These are phyloP conservation scores for Drosophila serrata DNA, from an alignment of 1,140 invertebrate genomes.

Conservation along the genomic window DNA sequence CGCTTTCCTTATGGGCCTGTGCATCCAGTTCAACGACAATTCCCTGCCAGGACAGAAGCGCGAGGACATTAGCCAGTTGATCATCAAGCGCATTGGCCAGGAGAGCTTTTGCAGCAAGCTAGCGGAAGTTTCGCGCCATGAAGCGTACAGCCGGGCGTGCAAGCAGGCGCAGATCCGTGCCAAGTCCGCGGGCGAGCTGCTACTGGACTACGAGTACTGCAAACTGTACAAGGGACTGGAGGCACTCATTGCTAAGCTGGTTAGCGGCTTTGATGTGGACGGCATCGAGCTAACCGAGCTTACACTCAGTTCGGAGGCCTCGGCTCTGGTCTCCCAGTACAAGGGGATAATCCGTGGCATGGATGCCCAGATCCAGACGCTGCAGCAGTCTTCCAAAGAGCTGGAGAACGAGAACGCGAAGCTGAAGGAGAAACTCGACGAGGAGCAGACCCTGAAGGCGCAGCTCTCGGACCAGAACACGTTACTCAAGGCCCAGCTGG, in stretches of 20 bases:
- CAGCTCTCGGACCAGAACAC: constrained; percentile 95
- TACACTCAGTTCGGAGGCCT: constrained; percentile 86
- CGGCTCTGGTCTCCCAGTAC: constrained; percentile 90
- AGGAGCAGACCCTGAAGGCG: constrained; percentile 89
- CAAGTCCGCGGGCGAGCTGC: constrained; percentile 91
- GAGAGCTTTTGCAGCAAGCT: constrained; percentile 96
- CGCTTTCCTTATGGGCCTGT: constrained; percentile 97
- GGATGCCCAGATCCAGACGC: constrained; percentile 90
- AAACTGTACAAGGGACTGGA: constrained; percentile 93
- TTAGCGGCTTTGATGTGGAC: constrained; percentile 79
- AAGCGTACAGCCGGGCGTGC: constrained; percentile 95
- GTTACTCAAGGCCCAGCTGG: constrained; percentile 91
- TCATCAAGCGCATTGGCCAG: constrained; percentile 96
- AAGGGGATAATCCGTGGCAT: constrained; percentile 96
- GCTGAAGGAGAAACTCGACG: constrained; percentile 89
- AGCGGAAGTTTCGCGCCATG: constrained; percentile 94
- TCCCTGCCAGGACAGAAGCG: constrained; percentile 92
- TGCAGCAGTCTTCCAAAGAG: constrained; percentile 87
- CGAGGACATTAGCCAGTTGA: constrained; percentile 92
- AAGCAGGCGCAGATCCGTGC: constrained; percentile 96
- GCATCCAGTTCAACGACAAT: constrained; percentile 97
- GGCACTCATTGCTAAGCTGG: constrained; percentile 81
- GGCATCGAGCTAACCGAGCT: constrained; percentile 86
- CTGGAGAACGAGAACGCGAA: constrained; percentile 86
- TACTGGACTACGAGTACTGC: constrained; percentile 98